Evolutionary conservation across 2,797 vertebrate genomes (phyloP).

Genomic region (Hemitrygon akajei): DNA sequence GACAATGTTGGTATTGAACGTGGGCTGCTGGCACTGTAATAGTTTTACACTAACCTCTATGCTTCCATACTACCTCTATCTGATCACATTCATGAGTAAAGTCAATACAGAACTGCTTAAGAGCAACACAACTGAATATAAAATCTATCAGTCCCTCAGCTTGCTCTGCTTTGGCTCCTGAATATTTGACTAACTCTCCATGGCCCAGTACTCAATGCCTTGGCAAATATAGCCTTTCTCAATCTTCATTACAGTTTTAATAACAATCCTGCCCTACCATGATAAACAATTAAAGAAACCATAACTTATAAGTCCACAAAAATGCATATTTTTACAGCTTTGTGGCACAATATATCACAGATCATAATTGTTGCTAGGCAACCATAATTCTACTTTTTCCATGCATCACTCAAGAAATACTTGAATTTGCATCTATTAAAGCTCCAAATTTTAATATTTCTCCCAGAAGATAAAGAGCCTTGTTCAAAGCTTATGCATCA

Average conservation of each 20-base stretch:
- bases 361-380: conserved; percentile 10
- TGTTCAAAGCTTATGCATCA: conserved; percentile 15
- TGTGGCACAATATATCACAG: not conserved
- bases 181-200: not conserved
- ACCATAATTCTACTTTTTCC: not conserved
- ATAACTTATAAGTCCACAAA: not conserved
- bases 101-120: not conserved
- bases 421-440: not conserved
- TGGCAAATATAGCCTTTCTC: not conserved
- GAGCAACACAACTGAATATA: not conserved
- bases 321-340: not conserved
- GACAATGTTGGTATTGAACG: too few species aligned
- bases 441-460: conserved; percentile 5
- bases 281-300: not conserved
- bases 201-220: not conserved
- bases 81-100: too few species aligned
- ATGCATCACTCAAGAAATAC: conserved; percentile 13
- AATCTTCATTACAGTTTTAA: not conserved
- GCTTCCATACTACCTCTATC: too few species aligned
- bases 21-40: too few species aligned
- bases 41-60: too few species aligned
- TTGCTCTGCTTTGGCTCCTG: not conserved
- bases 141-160: not conserved
- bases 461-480: conserved; percentile 13
- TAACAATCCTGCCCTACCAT: not conserved